Percentiles rank a stretch among this genome's conserved stretches.
phyloP scores from a whole-genome alignment of 2,113 vertebrate species.

The Irena cyanogastra region DNA sequence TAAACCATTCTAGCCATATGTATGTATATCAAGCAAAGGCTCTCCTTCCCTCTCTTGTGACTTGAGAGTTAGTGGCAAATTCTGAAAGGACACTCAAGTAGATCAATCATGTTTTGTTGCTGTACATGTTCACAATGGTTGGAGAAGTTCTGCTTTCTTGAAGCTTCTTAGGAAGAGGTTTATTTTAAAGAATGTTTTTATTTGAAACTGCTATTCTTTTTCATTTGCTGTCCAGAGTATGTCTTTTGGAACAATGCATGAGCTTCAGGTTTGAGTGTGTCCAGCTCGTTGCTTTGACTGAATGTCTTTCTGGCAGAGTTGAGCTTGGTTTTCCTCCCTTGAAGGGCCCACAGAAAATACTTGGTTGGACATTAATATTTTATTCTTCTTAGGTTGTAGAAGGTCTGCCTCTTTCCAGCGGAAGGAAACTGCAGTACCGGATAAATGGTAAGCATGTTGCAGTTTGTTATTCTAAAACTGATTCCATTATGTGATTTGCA shows the following conservation, averaged over 20 bases:
- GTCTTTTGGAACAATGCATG: neutral
- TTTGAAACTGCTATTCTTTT: neutral
- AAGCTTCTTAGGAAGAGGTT: neutral
- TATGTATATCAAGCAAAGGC: neutral
- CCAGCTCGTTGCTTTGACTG: neutral
- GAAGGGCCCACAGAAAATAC: neutral
- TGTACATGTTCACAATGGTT: neutral
- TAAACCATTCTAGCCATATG: neutral
- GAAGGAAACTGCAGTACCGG: conserved; percentile 84
- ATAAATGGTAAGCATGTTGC: conserved; percentile 84
- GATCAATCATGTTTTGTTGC: neutral
- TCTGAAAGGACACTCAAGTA: neutral
- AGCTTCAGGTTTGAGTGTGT: neutral
- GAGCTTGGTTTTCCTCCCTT: neutral
- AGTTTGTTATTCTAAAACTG: neutral
- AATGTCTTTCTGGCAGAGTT: neutral
- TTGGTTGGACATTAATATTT: neutral
- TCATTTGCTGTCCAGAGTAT: neutral
- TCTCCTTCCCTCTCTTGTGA: neutral
- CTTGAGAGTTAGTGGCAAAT: neutral
- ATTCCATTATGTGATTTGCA: neutral
- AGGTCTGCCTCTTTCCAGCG: conserved; percentile 80
- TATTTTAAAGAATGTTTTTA: neutral
- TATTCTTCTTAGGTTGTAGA: conserved; percentile 73
- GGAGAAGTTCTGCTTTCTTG: neutral